These are phyloP conservation scores for Hippoglossus stenolepis DNA, from an alignment of 2,113 vertebrate species.

Conservation along the genomic window DNA sequence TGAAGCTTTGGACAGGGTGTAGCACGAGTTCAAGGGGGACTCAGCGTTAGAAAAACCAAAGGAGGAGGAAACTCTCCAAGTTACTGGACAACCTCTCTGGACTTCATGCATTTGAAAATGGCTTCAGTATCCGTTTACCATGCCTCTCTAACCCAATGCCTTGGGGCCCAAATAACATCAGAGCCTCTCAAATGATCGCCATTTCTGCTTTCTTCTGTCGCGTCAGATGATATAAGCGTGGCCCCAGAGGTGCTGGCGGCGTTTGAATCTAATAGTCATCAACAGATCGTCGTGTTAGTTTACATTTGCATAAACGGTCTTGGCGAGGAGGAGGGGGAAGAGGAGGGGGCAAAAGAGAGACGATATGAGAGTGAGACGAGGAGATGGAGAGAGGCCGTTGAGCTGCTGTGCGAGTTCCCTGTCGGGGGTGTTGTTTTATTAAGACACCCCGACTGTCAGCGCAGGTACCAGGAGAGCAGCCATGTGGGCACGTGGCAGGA, in stretches of 20 bases:
- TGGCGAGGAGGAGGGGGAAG: neutral
- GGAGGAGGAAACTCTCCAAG: constrained; percentile 4
- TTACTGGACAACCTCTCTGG: constrained; percentile 2
- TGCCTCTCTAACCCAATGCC: constrained; percentile 28
- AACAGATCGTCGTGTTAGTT: constrained; percentile 56
- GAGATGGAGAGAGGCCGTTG: constrained; percentile 25
- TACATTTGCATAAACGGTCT: constrained; percentile 53
- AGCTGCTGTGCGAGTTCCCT: constrained; percentile 42
- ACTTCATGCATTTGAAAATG: neutral
- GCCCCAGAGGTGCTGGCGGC: constrained; percentile 24
- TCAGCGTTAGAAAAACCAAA: constrained; percentile 30
- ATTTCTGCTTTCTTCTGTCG: constrained; percentile 42
- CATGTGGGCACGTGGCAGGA: constrained; percentile 42
- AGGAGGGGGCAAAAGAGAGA: neutral
- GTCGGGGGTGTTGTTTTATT: constrained; percentile 70
- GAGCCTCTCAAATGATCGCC: constrained; percentile 41
- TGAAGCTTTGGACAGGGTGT: constrained; percentile 53
- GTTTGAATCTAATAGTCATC: constrained; percentile 53
- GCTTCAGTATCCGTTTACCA: constrained; percentile 29
- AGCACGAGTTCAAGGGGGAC: constrained; percentile 55
- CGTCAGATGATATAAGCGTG: constrained; percentile 48
- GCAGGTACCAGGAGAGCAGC: constrained; percentile 56
- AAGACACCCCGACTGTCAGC: constrained; percentile 63
- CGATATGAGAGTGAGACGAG: constrained; percentile 5
- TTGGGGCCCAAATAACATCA: constrained; percentile 28